Conservation (phyloP, 2,113 vertebrate genomes). For the Lepisosteus oculatus region DNA sequence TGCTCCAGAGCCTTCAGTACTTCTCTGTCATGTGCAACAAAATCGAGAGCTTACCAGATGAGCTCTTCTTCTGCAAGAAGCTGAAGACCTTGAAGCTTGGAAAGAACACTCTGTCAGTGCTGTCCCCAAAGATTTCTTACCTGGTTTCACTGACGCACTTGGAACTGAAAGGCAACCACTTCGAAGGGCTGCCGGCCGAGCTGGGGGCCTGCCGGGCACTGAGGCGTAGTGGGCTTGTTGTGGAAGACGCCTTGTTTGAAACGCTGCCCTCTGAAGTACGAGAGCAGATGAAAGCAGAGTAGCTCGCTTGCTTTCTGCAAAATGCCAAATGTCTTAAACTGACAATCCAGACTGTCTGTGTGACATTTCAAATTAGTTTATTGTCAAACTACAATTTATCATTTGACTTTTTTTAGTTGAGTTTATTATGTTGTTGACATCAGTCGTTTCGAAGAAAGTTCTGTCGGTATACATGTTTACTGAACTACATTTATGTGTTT, state of each 20-base stretch:
- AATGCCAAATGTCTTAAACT: constrained; percentile 64
- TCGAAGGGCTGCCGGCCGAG: constrained; percentile 87
- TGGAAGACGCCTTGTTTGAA: constrained; percentile 91
- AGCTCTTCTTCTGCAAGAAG: constrained; percentile 98
- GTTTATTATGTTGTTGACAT: too few relatives aligned
- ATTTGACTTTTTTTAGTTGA: too few relatives aligned
- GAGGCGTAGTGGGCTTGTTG: constrained; percentile 79
- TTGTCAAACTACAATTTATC: constrained; percentile 26
- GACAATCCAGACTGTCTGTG: constrained; percentile 15
- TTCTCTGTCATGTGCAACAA: constrained; percentile 94
- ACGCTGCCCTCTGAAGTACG: constrained; percentile 91
- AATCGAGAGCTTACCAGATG: constrained; percentile 92
- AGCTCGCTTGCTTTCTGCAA: constrained; percentile 54
- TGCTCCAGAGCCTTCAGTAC: constrained; percentile 95
- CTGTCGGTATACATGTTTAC: too few relatives aligned
- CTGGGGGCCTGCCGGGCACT: constrained; percentile 82
- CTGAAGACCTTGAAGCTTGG: constrained; percentile 94
- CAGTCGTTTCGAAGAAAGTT: too few relatives aligned
- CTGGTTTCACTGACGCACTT: constrained; percentile 78
- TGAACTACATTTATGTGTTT: too few relatives aligned
- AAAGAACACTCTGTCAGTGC: constrained; percentile 84
- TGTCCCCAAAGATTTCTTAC: constrained; percentile 94
- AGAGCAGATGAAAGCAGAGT: constrained; percentile 93
- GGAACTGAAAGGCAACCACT: constrained; percentile 95
- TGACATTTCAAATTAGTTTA: constrained; percentile 22